Conservation (phyloP, 1,140 invertebrate species). For the Polypedilum vanderplanki region DNA sequence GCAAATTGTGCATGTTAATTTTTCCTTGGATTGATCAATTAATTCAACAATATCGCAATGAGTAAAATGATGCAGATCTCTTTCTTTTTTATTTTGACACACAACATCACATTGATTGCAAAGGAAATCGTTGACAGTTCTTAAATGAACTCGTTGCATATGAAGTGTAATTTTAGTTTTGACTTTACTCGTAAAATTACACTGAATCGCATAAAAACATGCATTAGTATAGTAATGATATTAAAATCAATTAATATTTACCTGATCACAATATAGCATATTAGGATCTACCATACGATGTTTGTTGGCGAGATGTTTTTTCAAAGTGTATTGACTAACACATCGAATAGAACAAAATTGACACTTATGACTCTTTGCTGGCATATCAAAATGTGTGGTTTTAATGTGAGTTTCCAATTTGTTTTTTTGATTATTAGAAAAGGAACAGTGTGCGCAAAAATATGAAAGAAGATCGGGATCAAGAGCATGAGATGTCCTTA, state of each 20-base stretch:
- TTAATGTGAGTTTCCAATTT: neutral
- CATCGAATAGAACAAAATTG: neutral
- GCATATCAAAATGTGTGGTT: neutral
- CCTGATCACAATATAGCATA: neutral
- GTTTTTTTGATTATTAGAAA: neutral
- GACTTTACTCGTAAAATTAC: neutral
- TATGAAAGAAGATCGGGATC: neutral
- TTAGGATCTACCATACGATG: neutral
- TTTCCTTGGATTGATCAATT: neutral
- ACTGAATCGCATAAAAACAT: too few species aligned
- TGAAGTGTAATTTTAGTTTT: neutral
- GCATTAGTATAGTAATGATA: too few species aligned
- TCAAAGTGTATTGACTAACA: neutral
- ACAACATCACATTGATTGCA: neutral
- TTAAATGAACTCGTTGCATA: constrained; percentile 3
- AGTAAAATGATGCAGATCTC: neutral
- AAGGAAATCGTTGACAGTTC: neutral
- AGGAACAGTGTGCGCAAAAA: neutral
- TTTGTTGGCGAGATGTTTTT: constrained; percentile 6
- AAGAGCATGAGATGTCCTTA: neutral
- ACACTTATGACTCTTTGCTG: neutral
- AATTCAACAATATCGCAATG: neutral
- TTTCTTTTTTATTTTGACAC: neutral
- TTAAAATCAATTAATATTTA: too few species aligned
- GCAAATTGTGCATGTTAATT: constrained; percentile 1